Evolutionary conservation across 2,888 invertebrate genomes (phyloP).

Genomic region (Xestia sexstrigata): DNA sequence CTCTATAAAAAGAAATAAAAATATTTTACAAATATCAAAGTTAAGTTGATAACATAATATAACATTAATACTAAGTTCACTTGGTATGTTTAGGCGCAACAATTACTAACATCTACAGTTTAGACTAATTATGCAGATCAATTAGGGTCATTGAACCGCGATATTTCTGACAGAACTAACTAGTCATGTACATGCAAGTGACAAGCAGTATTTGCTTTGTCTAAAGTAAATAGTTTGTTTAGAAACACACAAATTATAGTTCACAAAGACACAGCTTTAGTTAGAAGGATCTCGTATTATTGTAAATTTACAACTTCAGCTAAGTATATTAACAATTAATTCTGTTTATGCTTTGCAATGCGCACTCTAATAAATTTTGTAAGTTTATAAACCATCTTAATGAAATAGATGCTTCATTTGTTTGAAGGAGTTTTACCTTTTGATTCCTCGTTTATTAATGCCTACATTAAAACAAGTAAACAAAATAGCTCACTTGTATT

Average conservation of each 20-base stretch:
- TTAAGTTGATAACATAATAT: background rate
- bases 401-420: no score
- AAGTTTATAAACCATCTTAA: background rate
- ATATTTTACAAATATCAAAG: no score
- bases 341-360: background rate
- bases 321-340: background rate
- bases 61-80: background rate
- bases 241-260: background rate
- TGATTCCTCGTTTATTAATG: background rate
- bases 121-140: slow-evolving; percentile 39
- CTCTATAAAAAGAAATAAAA: no score
- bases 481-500: background rate
- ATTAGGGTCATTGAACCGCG: slow-evolving; percentile 36
- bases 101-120: slow-evolving; percentile 8
- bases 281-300: slow-evolving; percentile 7
- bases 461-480: background rate
- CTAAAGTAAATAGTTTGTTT: background rate
- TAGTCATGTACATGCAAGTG: slow-evolving; percentile 24
- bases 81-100: slow-evolving; percentile 8
- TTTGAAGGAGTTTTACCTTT: background rate
- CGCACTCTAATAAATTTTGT: background rate
- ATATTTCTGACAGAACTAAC: slow-evolving; percentile 5
- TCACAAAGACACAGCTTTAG: background rate
- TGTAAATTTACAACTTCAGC: slow-evolving; percentile 1
- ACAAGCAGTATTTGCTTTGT: background rate